A percentile compares a stretch with the other conserved stretches of the same genome.
These are phyloP conservation scores for Rhinella marina DNA, from an alignment of 2,797 vertebrate species.

Conservation along the genomic window DNA sequence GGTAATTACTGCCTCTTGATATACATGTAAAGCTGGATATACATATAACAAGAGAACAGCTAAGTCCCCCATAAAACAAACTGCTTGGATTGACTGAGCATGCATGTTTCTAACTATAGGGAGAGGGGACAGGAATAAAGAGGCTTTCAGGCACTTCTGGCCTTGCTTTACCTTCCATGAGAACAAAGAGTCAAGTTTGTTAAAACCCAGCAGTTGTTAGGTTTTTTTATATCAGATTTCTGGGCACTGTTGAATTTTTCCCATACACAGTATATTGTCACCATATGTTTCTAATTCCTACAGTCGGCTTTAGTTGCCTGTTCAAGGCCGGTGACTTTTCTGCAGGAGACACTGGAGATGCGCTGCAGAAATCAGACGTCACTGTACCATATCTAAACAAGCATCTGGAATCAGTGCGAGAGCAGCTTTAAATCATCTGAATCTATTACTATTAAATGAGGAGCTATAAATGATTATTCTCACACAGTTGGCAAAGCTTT, in stretches of 20 bases:
- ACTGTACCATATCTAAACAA: not conserved
- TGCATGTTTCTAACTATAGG: not conserved
- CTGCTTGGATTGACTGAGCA: not conserved
- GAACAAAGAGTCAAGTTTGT: not conserved
- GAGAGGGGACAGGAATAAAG: not conserved
- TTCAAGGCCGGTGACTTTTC: too few relatives aligned
- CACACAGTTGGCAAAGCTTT: constrained; percentile 23
- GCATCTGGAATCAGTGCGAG: not conserved
- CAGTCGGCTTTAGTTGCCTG: too few relatives aligned
- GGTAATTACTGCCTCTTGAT: not conserved
- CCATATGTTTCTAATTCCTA: too few relatives aligned
- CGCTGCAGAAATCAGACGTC: not conserved
- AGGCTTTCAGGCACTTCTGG: not conserved
- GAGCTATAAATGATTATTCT: not conserved
- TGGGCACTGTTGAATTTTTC: not conserved
- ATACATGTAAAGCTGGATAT: not conserved
- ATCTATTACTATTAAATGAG: constrained; percentile 20
- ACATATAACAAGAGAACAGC: too few relatives aligned
- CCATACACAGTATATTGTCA: too few relatives aligned
- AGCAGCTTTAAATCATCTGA: not conserved
- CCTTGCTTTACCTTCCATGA: not conserved
- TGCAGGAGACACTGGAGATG: too few relatives aligned
- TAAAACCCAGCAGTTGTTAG: not conserved
- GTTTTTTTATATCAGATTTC: not conserved
- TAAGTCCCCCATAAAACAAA: not conserved